phyloP scores from a whole-genome alignment of 2,888 invertebrate genomes.

The Ophonus ardosiacus region DNA sequence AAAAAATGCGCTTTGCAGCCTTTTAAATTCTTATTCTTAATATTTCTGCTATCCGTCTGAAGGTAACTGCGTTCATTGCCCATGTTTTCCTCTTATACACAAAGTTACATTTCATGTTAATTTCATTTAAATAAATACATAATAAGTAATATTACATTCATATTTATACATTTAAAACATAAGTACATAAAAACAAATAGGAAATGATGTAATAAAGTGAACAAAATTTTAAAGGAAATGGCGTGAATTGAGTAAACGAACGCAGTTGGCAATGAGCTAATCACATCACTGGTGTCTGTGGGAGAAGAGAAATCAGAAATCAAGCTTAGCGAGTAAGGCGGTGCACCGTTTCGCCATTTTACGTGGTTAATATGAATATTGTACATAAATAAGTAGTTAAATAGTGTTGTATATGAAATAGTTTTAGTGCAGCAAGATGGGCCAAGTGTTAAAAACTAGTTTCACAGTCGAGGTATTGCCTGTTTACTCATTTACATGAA shows the following conservation, averaged over 20 bases:
- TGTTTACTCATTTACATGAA: constrained; percentile 57
- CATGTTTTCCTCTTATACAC: background rate
- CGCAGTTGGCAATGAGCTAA: constrained; percentile 51
- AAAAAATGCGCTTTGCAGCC: constrained; percentile 53
- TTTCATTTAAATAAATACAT: background rate
- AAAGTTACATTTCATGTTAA: background rate
- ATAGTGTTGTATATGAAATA: constrained; percentile 44
- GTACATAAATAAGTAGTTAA: constrained; percentile 48
- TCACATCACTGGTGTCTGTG: constrained; percentile 56
- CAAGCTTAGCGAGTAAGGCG: constrained; percentile 63
- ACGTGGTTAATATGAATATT: constrained; percentile 63
- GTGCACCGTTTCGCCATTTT: constrained; percentile 62
- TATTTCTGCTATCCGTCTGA: constrained; percentile 38
- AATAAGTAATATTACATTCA: background rate
- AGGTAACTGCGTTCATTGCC: constrained; percentile 24
- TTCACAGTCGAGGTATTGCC: constrained; percentile 52
- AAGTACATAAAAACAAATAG: background rate
- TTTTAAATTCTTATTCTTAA: constrained; percentile 60
- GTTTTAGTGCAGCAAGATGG: constrained; percentile 60
- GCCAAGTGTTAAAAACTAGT: constrained; percentile 53
- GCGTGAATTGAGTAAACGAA: constrained; percentile 27
- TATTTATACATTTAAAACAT: background rate
- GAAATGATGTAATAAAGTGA: background rate
- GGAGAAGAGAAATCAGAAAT: constrained; percentile 62
- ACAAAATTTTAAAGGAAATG: background rate